Evolutionary conservation across 1,140 invertebrate genomes (phyloP).

Genomic region (Drosophila albomicans): DNA sequence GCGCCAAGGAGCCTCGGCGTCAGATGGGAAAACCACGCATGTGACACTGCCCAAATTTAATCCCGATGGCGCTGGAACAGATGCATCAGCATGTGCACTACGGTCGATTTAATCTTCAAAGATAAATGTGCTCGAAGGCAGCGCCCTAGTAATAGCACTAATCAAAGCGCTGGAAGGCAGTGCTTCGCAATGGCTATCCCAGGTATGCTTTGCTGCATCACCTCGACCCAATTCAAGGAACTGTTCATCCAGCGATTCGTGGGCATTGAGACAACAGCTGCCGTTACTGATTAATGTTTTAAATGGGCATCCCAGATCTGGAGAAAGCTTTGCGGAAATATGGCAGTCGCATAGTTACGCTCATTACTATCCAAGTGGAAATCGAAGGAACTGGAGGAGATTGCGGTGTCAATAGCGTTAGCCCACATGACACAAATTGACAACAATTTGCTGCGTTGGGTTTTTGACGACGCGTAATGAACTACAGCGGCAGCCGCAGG

Average conservation of each 20-base stretch:
- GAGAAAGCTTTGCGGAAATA: constrained; percentile 11
- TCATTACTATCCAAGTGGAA: constrained; percentile 26
- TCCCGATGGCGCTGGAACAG: neutral
- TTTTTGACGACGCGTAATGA: constrained; percentile 27
- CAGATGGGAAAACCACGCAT: neutral
- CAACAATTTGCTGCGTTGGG: constrained; percentile 26
- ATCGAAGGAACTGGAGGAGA: constrained; percentile 23
- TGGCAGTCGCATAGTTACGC: constrained; percentile 14
- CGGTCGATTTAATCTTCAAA: neutral
- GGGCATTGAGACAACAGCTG: neutral
- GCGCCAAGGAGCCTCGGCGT: neutral
- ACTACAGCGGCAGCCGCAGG: constrained; percentile 24
- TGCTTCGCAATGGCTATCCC: neutral
- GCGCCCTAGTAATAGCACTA: neutral
- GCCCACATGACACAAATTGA: neutral
- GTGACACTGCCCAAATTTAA: neutral
- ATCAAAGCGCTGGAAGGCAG: neutral
- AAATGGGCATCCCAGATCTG: constrained; percentile 16
- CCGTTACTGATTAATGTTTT: constrained; percentile 15
- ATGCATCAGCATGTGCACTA: constrained; percentile 1
- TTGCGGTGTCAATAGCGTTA: constrained; percentile 19
- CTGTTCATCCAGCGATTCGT: neutral
- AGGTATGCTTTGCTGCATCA: constrained; percentile 10
- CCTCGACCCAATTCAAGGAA: constrained; percentile 3
- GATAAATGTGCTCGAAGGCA: neutral